Conservation (phyloP, 2,888 invertebrate genomes). For the Drosophila monieri region DNA sequence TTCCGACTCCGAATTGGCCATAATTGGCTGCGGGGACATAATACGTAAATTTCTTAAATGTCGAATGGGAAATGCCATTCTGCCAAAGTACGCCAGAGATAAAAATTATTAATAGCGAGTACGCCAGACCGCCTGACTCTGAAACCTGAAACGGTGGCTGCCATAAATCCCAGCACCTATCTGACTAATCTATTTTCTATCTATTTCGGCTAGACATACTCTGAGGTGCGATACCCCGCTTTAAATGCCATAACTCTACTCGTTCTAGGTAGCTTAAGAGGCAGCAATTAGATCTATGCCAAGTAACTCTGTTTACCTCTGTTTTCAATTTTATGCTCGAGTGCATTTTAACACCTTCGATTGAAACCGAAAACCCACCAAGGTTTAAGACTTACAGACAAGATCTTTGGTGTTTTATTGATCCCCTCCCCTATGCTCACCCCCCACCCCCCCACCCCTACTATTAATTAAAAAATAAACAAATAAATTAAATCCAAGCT, state of each 20-base stretch:
- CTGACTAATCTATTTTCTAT: conserved; percentile 28
- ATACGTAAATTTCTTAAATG: neutral
- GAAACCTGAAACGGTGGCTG: neutral
- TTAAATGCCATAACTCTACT: conserved; percentile 4
- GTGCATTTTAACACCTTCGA: conserved; percentile 56
- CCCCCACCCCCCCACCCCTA: conserved; percentile 3
- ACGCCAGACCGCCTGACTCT: conserved; percentile 23
- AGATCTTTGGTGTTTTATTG: conserved; percentile 23
- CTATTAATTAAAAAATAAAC: conserved; percentile 23
- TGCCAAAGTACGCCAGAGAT: conserved; percentile 16
- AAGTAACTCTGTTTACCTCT: conserved; percentile 40
- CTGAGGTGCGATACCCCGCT: conserved; percentile 13
- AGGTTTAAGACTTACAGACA: conserved; percentile 19
- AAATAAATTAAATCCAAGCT: conserved; percentile 51
- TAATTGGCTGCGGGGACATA: neutral
- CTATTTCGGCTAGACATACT: conserved; percentile 18
- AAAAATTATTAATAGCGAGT: conserved; percentile 21
- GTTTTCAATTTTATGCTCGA: conserved; percentile 37
- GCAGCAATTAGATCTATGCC: conserved; percentile 23
- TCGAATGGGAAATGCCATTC: neutral
- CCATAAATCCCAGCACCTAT: conserved; percentile 31
- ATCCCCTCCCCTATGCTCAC: conserved; percentile 16
- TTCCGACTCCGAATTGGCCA: neutral
- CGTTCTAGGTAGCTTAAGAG: conserved; percentile 34
- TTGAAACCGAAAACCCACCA: conserved; percentile 28